phyloP scores from a whole-genome alignment of 2,888 invertebrate genomes.

The Acanthacorydalis orientalis region DNA sequence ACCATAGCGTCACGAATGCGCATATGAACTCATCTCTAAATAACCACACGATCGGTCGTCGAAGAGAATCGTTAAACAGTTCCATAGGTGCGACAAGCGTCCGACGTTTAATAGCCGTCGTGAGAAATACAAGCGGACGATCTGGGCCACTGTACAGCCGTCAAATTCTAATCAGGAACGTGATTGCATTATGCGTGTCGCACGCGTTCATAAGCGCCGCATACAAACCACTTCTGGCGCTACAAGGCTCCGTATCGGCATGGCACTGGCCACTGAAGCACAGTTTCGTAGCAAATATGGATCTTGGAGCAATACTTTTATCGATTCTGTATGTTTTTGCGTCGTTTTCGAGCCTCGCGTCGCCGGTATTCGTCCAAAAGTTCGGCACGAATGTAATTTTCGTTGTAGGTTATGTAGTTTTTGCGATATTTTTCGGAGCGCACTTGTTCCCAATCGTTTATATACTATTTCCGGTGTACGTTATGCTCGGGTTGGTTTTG shows the following conservation, averaged over 20 bases:
- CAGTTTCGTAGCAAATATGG: conserved; percentile 11
- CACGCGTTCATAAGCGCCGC: conserved; percentile 48
- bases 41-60: conserved; percentile 18
- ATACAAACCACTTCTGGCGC: conserved; percentile 39
- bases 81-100: conserved; percentile 65
- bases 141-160: conserved; percentile 30
- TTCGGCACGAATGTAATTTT: conserved; percentile 32
- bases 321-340: conserved; percentile 42
- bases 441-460: conserved; percentile 38
- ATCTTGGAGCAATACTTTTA: conserved; percentile 40
- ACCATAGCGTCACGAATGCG: conserved; percentile 14
- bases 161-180: conserved; percentile 29
- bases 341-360: conserved; percentile 34
- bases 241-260: conserved; percentile 32
- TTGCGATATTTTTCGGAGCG: conserved; percentile 40
- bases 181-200: conserved; percentile 36
- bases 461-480: conserved; percentile 32
- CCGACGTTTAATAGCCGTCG: conserved; percentile 47
- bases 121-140: conserved; percentile 17
- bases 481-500: conserved; percentile 38
- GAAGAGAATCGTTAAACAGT: conserved; percentile 52
- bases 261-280: conserved; percentile 24
- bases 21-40: conserved; percentile 7
- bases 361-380: conserved; percentile 33
- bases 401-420: conserved; percentile 30